A percentile compares a stretch with the other conserved stretches of the same genome.
Evolutionary conservation across 2,797 vertebrate genomes (phyloP).

Genomic region (Nannoperca australis): DNA sequence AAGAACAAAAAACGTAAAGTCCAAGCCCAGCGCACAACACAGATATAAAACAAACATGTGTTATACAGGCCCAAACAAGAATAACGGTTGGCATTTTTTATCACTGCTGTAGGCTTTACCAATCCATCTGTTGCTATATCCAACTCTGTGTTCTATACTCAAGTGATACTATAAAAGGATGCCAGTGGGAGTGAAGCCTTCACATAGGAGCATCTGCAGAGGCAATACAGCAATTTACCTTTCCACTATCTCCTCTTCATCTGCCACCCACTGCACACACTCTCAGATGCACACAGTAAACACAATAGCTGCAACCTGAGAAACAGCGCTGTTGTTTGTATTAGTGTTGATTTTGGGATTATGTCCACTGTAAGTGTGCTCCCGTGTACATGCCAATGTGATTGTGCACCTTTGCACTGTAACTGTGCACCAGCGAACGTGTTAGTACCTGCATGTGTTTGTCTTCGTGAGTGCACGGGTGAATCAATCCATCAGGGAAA

Average conservation of each 20-base stretch:
- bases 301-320: constrained; percentile 9
- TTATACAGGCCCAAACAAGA: constrained; percentile 52
- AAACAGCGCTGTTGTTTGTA: constrained; percentile 19
- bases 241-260: constrained; percentile 60
- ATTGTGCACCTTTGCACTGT: constrained; percentile 48
- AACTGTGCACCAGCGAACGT: constrained; percentile 18
- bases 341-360: constrained; percentile 29
- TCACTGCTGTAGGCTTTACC: constrained; percentile 63
- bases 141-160: constrained; percentile 44
- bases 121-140: constrained; percentile 76
- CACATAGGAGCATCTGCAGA: constrained; percentile 65
- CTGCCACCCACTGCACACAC: constrained; percentile 61
- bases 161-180: constrained; percentile 77
- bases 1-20: constrained; percentile 56
- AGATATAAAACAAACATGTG: constrained; percentile 71
- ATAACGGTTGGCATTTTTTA: constrained; percentile 60
- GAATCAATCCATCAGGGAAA: constrained; percentile 73
- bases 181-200: constrained; percentile 70
- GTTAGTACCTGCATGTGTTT: constrained; percentile 35
- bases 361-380: constrained; percentile 9
- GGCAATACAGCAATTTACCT: constrained; percentile 60
- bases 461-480: constrained; percentile 16
- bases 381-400: constrained; percentile 23
- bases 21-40: constrained; percentile 30
- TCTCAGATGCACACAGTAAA: constrained; percentile 29